Evolutionary conservation across 2,113 vertebrate species (phyloP), one percentile per base, ranked within the genome.

Genomic region (Boleophthalmus pectinirostris): DNA sequence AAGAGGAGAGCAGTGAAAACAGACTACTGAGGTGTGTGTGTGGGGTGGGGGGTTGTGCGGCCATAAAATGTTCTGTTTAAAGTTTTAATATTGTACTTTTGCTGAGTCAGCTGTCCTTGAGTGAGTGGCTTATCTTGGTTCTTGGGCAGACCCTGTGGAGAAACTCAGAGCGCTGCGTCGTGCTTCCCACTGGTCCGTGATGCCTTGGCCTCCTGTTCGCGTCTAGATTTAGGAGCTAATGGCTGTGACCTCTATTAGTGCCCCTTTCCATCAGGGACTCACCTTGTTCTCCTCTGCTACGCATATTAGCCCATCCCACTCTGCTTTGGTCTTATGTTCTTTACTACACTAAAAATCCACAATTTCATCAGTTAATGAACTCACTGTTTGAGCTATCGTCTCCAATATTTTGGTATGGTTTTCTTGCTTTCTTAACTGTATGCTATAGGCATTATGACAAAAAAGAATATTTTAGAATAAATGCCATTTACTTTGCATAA

Each of bases 231-330:
- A 73, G 79, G 70, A 74, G 88, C 82, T 88, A 92, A 90, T 87
- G 85, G 85, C 83, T 87, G 68, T 89, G 88, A 93, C 92, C 92
- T 87, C 92, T 79, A 93, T 93, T 93, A 93, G 76, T 84, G 84
- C 82, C 85, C 83, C 78, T 80, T 79, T 84, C 72, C 57, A 3
- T 84, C 79, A 71, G 70, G 72, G 35, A 45, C 68, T 81, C 75
- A 73, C 72, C 80, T 85, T 64, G 61, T 63, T 60, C 43, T 35
- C 43, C 75, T 69, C 58, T 63, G 46, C 70, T 78, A 24, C 45
- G 49, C 45, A 3, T 24, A 72, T 38, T 12, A 1, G 6, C 58
- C 68, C 60, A 3, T 66, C 18, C 0, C 29, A 2, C 46, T 67
- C 65, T 49, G 0, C 35, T 71, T 35, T 11, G 0, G 1, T 16